Evolutionary conservation across 2,113 vertebrate genomes (phyloP).

Genomic region (Phoxinus phoxinus): DNA sequence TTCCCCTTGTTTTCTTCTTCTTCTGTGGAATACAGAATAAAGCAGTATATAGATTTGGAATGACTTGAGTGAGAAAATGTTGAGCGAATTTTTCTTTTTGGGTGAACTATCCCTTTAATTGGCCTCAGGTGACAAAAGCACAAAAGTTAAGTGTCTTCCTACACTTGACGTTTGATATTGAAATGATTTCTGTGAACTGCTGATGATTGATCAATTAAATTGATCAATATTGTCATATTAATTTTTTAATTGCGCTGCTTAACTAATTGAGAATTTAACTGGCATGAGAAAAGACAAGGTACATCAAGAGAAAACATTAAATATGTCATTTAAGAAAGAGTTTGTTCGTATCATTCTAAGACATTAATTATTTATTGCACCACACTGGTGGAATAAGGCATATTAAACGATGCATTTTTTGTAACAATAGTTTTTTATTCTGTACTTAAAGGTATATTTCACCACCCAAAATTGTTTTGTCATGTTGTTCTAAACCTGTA

Average conservation of each 20-base stretch:
- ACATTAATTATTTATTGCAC: neutral
- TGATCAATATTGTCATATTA: constrained; percentile 7
- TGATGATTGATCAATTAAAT: constrained; percentile 6
- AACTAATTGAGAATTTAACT: neutral
- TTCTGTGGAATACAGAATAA: neutral
- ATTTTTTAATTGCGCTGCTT: neutral
- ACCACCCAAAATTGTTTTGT: no score
- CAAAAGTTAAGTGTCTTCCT: constrained; percentile 7
- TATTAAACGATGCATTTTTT: neutral
- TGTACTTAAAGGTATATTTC: no score
- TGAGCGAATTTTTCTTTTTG: neutral
- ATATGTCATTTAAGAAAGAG: no score
- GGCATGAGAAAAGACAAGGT: neutral
- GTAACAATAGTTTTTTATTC: neutral
- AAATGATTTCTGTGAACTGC: neutral
- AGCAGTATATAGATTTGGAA: neutral
- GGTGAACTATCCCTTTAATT: constrained; percentile 11
- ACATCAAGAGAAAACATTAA: neutral
- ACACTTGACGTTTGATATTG: neutral
- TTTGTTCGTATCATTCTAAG: neutral
- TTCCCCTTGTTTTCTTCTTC: neutral
- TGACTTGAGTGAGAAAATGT: neutral
- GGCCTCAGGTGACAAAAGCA: constrained; percentile 12
- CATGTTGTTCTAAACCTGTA: neutral
- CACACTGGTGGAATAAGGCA: neutral